These are phyloP conservation scores for Orchesella flavescens DNA, from an alignment of 2,888 invertebrate genomes.

Conservation along the genomic window DNA sequence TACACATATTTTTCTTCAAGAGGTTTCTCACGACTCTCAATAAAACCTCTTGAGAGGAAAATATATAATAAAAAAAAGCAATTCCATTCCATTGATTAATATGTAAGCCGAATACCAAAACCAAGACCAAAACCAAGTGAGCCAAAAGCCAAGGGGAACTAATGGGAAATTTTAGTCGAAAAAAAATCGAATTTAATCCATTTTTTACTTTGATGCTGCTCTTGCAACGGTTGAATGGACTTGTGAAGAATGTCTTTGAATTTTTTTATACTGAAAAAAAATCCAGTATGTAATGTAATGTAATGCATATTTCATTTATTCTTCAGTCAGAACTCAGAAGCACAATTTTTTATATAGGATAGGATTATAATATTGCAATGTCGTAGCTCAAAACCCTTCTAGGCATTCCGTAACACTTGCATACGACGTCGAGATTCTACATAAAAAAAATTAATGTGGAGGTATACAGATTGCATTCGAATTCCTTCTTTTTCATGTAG, in stretches of 20 bases:
- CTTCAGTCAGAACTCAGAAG: no score
- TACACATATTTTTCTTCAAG: neutral
- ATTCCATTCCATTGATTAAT: neutral
- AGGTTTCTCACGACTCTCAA: conserved; percentile 17
- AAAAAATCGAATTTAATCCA: neutral
- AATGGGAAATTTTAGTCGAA: conserved; percentile 1
- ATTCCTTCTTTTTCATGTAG: conserved; percentile 38
- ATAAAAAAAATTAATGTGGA: conserved; percentile 3
- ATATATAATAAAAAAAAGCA: neutral
- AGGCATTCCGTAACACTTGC: conserved; percentile 31
- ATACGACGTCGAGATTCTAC: neutral
- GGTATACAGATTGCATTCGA: conserved; percentile 19
- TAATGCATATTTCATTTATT: no score
- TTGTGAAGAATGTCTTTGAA: neutral
- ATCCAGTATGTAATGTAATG: no score
- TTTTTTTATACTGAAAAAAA: no score
- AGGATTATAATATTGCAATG: conserved; percentile 13
- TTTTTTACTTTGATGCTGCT: neutral
- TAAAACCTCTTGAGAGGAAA: no score
- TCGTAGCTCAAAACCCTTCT: conserved; percentile 23
- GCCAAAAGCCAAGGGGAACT: conserved; percentile 6
- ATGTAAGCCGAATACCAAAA: no score
- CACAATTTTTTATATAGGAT: no score
- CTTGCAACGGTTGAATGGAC: neutral
- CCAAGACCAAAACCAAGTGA: no score